phyloP scores from a whole-genome alignment of 2,888 invertebrate genomes.

The Stenchaetothrips biformis region DNA sequence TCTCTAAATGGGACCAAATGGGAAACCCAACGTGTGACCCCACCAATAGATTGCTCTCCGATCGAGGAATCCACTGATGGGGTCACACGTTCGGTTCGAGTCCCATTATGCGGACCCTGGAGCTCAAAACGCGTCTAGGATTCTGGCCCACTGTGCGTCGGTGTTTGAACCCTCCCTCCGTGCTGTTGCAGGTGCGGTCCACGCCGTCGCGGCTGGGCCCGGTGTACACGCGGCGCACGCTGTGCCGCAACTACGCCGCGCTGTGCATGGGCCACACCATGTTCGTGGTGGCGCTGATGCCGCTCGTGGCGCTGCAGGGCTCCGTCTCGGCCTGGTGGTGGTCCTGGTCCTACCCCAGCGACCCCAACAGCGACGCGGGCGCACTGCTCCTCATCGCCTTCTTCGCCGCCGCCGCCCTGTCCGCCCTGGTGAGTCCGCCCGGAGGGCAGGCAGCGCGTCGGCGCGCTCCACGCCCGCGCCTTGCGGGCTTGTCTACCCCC shows the following conservation, averaged over 20 bases:
- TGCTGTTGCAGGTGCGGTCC: conserved; percentile 35
- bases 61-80: no score
- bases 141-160: no score
- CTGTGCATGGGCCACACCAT: conserved; percentile 54
- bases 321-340: conserved; percentile 50
- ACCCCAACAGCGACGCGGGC: conserved; percentile 47
- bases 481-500: background rate
- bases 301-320: conserved; percentile 56
- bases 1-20: background rate
- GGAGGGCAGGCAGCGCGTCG: background rate
- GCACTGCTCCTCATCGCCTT: conserved; percentile 59
- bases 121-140: no score
- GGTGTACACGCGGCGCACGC: conserved; percentile 40
- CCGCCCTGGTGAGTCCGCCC: conserved; percentile 45
- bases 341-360: conserved; percentile 41
- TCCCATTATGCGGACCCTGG: no score
- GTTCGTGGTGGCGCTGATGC: conserved; percentile 60
- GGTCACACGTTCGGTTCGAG: no score
- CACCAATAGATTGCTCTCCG: no score
- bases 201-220: conserved; percentile 42
- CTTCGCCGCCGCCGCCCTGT: conserved; percentile 57
- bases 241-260: conserved; percentile 46
- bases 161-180: no score
- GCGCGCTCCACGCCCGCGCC: background rate
- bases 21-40: no score